Conservation (phyloP, 1,140 invertebrate species). For the Heliconius himera region DNA sequence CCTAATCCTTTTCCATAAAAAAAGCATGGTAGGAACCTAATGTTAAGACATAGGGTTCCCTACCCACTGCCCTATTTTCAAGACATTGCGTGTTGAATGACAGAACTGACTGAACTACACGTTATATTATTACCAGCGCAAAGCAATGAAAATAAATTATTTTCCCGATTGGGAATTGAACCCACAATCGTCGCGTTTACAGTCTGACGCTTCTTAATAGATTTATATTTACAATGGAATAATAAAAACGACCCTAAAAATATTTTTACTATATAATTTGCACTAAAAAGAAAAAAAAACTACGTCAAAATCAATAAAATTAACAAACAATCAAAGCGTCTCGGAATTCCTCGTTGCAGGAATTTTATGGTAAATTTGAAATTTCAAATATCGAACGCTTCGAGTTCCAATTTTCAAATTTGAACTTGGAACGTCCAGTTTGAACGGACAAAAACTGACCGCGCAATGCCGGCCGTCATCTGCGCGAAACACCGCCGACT, state of each 20-base stretch:
- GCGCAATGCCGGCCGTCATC: conserved; percentile 76
- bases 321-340: conserved; percentile 50
- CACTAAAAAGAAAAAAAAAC: neutral
- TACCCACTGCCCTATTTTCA: neutral
- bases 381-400: conserved; percentile 77
- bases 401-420: conserved; percentile 79
- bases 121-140: neutral
- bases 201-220: neutral
- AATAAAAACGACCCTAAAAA: neutral
- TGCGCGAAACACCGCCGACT: conserved; percentile 51
- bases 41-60: neutral
- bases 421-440: conserved; percentile 81
- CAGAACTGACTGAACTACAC: too few species aligned
- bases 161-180: neutral
- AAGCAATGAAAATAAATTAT: neutral
- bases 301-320: conserved; percentile 30
- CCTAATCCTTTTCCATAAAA: too few species aligned
- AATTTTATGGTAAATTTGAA: conserved; percentile 74
- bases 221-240: neutral
- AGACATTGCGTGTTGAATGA: neutral
- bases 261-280: neutral
- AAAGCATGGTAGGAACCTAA: too few species aligned
- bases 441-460: conserved; percentile 78
- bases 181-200: neutral
- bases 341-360: conserved; percentile 50